phyloP scores from a whole-genome alignment of 2,113 vertebrate species.

The Alexandromys fortis region DNA sequence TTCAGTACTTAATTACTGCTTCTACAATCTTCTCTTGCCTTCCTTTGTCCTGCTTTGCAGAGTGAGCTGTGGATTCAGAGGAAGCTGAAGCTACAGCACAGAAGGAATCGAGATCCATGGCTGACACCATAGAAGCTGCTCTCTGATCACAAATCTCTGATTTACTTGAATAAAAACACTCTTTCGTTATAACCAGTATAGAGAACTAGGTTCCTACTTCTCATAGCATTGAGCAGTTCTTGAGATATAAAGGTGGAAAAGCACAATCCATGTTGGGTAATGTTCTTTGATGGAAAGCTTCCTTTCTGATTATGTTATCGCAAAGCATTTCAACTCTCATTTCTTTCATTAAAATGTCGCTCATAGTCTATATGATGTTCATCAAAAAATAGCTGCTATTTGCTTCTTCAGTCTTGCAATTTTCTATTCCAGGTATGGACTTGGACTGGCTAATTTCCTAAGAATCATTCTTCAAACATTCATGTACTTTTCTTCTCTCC shows the following conservation, averaged over 20 bases:
- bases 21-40: not conserved
- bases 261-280: not conserved
- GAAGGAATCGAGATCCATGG: not conserved
- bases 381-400: not conserved
- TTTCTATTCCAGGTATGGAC: not conserved
- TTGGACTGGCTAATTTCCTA: not conserved
- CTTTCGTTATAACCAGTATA: not conserved
- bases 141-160: not conserved
- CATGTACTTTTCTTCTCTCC: not conserved
- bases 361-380: not conserved
- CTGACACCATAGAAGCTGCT: not conserved
- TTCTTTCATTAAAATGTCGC: not conserved
- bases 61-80: not conserved
- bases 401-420: not conserved
- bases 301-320: slow-evolving; percentile 32
- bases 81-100: not conserved
- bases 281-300: not conserved
- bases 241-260: not conserved
- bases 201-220: not conserved
- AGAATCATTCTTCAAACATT: not conserved
- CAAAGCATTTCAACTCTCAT: slow-evolving; percentile 52
- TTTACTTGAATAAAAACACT: not conserved
- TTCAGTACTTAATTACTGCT: not conserved
- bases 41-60: not conserved
- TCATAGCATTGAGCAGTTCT: not conserved